Percentiles rank a stretch among this genome's conserved stretches.
These are phyloP conservation scores for Erythrocercus mccallii DNA, from an alignment of 2,113 vertebrate genomes.

Conservation along the genomic window DNA sequence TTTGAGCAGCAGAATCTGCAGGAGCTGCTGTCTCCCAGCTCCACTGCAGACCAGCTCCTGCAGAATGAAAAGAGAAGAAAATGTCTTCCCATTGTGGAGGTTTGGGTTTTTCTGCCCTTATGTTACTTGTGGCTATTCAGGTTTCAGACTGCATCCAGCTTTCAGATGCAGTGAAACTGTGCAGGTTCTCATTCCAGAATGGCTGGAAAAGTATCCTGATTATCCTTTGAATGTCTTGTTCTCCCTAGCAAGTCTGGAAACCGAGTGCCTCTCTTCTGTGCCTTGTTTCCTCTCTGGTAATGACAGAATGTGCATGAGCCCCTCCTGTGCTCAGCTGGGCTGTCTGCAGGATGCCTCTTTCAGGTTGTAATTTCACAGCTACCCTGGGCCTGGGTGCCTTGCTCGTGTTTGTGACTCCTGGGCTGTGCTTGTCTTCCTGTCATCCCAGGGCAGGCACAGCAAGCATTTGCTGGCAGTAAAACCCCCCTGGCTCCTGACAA, in stretches of 20 bases:
- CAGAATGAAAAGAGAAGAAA: not conserved
- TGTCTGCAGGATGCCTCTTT: not conserved
- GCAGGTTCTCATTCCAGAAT: not conserved
- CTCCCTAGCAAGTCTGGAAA: not conserved
- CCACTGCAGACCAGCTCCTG: not conserved
- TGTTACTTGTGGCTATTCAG: not conserved
- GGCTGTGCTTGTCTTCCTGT: not conserved
- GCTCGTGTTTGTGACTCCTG: not conserved
- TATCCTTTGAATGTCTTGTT: not conserved
- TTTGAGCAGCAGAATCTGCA: not conserved
- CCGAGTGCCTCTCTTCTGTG: not conserved
- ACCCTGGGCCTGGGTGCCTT: not conserved
- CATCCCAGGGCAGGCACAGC: not conserved
- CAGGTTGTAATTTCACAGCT: not conserved
- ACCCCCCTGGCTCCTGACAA: not conserved
- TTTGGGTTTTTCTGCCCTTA: not conserved
- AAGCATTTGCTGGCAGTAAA: not conserved
- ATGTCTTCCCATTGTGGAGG: accelerated
- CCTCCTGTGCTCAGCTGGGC: not conserved
- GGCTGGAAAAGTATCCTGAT: not conserved
- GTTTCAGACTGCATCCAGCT: not conserved
- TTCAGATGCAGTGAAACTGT: not conserved
- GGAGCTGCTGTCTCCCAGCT: not conserved
- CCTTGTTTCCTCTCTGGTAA: not conserved
- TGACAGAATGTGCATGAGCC: not conserved